Percentiles rank a stretch among this genome's conserved stretches.
Evolutionary conservation across 2,113 vertebrate genomes (phyloP).

Genomic region (Rynchops niger): DNA sequence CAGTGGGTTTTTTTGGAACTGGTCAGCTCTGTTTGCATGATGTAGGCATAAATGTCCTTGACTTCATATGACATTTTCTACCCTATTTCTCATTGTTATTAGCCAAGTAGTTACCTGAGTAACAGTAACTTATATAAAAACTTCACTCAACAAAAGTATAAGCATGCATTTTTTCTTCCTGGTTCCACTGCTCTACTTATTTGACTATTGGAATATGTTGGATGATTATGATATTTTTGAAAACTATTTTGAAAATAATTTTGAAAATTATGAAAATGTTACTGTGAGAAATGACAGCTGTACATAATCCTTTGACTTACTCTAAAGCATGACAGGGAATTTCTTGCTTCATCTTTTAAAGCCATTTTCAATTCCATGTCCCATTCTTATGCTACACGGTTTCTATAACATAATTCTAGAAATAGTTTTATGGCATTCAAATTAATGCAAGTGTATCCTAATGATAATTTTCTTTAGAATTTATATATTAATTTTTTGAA

Average conservation of each 20-base stretch:
- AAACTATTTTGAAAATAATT: background rate
- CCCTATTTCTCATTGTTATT: background rate
- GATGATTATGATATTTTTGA: background rate
- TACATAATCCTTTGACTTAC: background rate
- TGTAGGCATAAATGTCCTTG: background rate
- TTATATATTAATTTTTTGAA: background rate
- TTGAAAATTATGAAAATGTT: background rate
- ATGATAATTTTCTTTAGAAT: background rate
- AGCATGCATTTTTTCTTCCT: background rate
- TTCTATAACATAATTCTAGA: background rate
- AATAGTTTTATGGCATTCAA: background rate
- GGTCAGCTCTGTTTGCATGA: background rate
- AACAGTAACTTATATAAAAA: background rate
- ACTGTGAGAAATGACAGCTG: background rate
- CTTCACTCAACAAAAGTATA: rapidly evolving
- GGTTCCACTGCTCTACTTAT: background rate
- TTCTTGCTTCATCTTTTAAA: background rate
- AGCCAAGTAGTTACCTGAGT: background rate
- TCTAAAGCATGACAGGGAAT: background rate
- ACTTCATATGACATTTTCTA: background rate
- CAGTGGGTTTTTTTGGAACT: background rate
- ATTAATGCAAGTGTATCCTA: background rate
- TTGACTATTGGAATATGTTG: background rate
- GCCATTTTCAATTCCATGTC: background rate
- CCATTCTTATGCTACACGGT: background rate